A percentile compares a stretch with the other conserved stretches of the same genome.
Conservation (phyloP, 2,113 vertebrate species). For the Pholis gunnellus region DNA sequence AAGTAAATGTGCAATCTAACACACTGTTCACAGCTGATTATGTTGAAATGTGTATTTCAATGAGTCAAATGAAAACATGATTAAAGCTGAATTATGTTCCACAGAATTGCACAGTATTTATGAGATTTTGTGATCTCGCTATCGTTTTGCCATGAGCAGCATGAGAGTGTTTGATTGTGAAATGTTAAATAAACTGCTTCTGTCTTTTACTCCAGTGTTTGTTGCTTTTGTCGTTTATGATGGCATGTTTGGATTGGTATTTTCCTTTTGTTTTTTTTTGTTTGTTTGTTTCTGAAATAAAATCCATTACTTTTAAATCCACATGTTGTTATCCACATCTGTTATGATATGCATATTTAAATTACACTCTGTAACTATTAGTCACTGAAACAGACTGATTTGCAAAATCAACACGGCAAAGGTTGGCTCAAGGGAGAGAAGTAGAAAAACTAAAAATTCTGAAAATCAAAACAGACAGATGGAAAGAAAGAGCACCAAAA, state of each 20-base stretch:
- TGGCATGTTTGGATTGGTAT: background rate
- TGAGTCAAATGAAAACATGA: background rate
- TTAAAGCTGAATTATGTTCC: background rate
- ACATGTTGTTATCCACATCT: too few species aligned
- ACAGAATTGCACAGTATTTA: background rate
- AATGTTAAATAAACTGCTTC: background rate
- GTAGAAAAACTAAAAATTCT: background rate
- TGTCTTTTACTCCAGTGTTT: background rate
- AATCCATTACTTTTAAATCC: background rate
- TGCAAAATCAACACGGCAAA: background rate
- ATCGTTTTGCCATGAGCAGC: background rate
- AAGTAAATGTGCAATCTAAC: background rate
- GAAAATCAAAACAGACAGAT: background rate
- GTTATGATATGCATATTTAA: background rate
- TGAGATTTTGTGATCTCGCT: background rate
- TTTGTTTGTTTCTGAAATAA: background rate
- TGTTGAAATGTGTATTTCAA: background rate
- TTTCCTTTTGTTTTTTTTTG: too few species aligned
- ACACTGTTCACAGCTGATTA: background rate
- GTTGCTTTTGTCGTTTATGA: background rate
- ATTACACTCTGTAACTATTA: background rate
- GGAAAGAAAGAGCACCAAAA: background rate
- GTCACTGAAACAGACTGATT: background rate
- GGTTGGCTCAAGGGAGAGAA: background rate
- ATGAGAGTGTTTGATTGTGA: background rate